Percentiles rank a stretch among this genome's conserved stretches.
Conservation (phyloP, 2,888 invertebrate genomes). For the Siphonodentalium dalli region DNA sequence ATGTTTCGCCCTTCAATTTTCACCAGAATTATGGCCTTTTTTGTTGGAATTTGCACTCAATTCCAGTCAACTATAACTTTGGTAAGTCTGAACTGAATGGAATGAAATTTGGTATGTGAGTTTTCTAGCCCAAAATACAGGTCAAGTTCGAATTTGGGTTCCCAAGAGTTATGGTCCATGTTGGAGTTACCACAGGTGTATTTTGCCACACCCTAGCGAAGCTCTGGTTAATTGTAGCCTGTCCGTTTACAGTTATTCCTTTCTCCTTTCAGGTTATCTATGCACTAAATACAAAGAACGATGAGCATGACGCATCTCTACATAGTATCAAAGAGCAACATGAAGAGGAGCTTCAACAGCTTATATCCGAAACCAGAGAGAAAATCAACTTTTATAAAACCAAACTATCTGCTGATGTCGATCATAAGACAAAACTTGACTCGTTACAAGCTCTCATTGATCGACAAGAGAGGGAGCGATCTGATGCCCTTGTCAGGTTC, state of each 20-base stretch:
- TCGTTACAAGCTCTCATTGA: constrained; percentile 44
- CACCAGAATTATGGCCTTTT: too few species aligned
- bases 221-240: background rate
- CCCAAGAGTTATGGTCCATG: background rate
- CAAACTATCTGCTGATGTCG: constrained; percentile 43
- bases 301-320: constrained; percentile 62
- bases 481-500: constrained; percentile 45
- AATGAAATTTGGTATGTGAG: too few species aligned
- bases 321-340: constrained; percentile 58
- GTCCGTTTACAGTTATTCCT: background rate
- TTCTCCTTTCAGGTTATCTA: constrained; percentile 61
- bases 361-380: constrained; percentile 57
- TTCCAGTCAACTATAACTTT: too few species aligned
- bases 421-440: constrained; percentile 42
- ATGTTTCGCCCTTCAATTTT: too few species aligned
- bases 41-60: too few species aligned
- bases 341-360: constrained; percentile 59
- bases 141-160: background rate
- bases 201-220: too few species aligned
- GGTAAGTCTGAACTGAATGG: too few species aligned
- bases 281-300: constrained; percentile 65
- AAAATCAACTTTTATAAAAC: constrained; percentile 51
- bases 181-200: too few species aligned
- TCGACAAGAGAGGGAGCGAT: constrained; percentile 48
- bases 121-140: too few species aligned